Evolutionary conservation across 1,140 invertebrate genomes (phyloP).

Genomic region (Agrypnia vestita): DNA sequence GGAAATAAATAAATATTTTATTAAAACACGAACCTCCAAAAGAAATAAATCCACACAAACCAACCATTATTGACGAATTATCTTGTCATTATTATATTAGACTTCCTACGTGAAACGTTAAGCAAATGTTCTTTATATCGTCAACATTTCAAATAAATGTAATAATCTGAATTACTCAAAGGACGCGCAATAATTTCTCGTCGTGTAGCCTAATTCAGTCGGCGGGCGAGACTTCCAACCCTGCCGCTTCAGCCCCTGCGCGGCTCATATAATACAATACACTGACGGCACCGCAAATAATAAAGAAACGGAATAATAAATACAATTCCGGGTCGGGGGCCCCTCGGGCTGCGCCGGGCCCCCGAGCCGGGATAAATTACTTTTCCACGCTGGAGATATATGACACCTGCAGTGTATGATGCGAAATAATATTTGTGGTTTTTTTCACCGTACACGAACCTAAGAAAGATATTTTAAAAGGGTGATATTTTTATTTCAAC

Average conservation of each 20-base stretch:
- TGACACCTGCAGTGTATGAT: slow-evolving; percentile 44
- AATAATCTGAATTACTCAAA: slow-evolving; percentile 33
- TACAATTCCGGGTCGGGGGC: slow-evolving; percentile 31
- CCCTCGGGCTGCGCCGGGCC: neutral
- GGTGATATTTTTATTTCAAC: neutral
- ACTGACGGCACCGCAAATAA: slow-evolving; percentile 26
- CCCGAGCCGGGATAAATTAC: slow-evolving; percentile 48
- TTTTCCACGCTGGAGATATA: slow-evolving; percentile 53
- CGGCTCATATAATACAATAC: slow-evolving; percentile 37
- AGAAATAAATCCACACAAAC: too few relatives aligned
- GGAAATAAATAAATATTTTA: too few relatives aligned
- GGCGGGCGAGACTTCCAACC: neutral
- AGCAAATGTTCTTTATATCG: too few relatives aligned
- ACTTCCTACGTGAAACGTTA: too few relatives aligned
- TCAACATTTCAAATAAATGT: slow-evolving; percentile 12
- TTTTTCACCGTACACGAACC: neutral
- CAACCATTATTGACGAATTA: too few relatives aligned
- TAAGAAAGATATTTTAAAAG: neutral
- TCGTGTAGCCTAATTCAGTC: slow-evolving; percentile 12
- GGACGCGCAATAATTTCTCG: slow-evolving; percentile 12
- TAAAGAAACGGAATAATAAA: slow-evolving; percentile 45
- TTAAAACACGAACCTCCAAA: too few relatives aligned
- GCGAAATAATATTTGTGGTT: neutral
- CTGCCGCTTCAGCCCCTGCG: slow-evolving; percentile 10
- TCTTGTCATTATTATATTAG: too few relatives aligned